These are phyloP conservation scores for Taenaris catops DNA, from an alignment of 2,888 invertebrate genomes.

Conservation along the genomic window DNA sequence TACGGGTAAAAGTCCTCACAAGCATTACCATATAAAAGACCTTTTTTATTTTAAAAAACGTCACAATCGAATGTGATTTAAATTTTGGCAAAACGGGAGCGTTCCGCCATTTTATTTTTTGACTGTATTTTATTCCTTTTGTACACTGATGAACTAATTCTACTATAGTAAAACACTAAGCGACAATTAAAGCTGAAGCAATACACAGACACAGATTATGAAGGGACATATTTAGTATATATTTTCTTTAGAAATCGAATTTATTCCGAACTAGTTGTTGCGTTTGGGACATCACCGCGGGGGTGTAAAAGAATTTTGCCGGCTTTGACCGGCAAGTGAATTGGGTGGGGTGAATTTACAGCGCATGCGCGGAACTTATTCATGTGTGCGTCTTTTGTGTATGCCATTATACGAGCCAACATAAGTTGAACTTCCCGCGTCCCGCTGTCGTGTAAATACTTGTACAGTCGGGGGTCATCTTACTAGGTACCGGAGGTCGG, in stretches of 20 bases:
- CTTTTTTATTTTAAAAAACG: conserved; percentile 26
- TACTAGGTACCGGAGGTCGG: conserved; percentile 41
- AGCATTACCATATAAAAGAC: conserved; percentile 32
- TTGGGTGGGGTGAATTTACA: conserved; percentile 64
- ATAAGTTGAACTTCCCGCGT: conserved; percentile 39
- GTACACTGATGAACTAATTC: conserved; percentile 21
- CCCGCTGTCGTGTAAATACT: conserved; percentile 25
- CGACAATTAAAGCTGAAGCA: conserved; percentile 47
- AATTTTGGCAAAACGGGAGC: conserved; percentile 34
- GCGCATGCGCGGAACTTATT: conserved; percentile 59
- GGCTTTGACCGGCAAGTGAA: conserved; percentile 50
- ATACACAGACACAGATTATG: conserved; percentile 37
- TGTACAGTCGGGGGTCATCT: conserved; percentile 30
- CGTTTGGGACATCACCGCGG: conserved; percentile 61
- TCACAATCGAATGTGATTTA: conserved; percentile 35
- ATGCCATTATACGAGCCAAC: conserved; percentile 39
- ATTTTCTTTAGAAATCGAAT: conserved; percentile 33
- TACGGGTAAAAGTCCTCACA: conserved; percentile 40
- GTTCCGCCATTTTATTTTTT: conserved; percentile 65
- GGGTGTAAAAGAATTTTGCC: conserved; percentile 72
- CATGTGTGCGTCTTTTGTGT: conserved; percentile 63
- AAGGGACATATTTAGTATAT: conserved; percentile 33
- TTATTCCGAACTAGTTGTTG: conserved; percentile 56
- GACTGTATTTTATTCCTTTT: conserved; percentile 28
- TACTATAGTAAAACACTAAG: conserved; percentile 44